These are phyloP conservation scores for Octodonta nipae DNA, from an alignment of 2,888 invertebrate genomes.

Conservation along the genomic window DNA sequence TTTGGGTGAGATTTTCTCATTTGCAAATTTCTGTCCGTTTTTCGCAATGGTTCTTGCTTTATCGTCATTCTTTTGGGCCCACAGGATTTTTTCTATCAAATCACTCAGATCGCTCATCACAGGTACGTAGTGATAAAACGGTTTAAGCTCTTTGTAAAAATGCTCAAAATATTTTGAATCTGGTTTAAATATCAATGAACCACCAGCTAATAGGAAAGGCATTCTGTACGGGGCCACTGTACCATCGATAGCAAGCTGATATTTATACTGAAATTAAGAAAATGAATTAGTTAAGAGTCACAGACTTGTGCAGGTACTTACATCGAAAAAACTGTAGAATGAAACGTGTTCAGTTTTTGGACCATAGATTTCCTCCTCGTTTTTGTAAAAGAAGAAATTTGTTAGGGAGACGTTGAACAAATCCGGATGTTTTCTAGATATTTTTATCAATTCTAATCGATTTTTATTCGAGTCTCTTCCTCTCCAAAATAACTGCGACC, in stretches of 20 bases:
- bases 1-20: conserved; percentile 65
- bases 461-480: conserved; percentile 84
- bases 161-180: conserved; percentile 89
- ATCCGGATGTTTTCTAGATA: conserved; percentile 61
- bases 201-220: conserved; percentile 81
- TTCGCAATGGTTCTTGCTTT: conserved; percentile 51
- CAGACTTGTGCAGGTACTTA: conserved; percentile 36
- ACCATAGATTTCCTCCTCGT: conserved; percentile 73
- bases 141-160: conserved; percentile 67
- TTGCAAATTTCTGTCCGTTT: conserved; percentile 57
- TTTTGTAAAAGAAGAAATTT: conserved; percentile 88
- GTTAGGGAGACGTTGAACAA: conserved; percentile 84
- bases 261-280: conserved; percentile 71
- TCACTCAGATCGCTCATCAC: conserved; percentile 68
- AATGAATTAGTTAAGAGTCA: conserved; percentile 3
- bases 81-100: conserved; percentile 60
- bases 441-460: conserved; percentile 66
- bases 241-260: conserved; percentile 87
- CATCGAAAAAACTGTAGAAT: conserved; percentile 89
- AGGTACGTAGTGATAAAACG: conserved; percentile 73
- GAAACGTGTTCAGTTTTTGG: conserved; percentile 73
- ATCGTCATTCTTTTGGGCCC: conserved; percentile 62
- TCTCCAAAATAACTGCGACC: conserved; percentile 72
- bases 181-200: conserved; percentile 81
- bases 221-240: conserved; percentile 92